phyloP scores from a whole-genome alignment of 2,113 vertebrate species.

The Syrmaticus mikado region DNA sequence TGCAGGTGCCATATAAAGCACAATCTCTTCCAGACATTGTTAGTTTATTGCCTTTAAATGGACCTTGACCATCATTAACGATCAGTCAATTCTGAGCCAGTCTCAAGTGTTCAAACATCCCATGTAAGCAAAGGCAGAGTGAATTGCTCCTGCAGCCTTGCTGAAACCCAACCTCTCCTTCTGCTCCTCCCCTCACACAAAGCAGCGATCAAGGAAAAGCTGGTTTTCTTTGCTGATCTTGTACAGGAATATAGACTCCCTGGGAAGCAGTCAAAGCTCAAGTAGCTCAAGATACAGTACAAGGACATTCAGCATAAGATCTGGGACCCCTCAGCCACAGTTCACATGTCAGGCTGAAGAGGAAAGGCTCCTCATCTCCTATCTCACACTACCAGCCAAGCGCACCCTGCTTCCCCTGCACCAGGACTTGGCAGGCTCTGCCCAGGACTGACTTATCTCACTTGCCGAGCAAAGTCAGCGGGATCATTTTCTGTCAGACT shows the following conservation, averaged over 20 bases:
- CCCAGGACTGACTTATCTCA: background rate
- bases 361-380: background rate
- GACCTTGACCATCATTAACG: conserved; percentile 1
- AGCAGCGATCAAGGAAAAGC: background rate
- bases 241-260: background rate
- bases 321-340: background rate
- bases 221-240: background rate
- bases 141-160: background rate
- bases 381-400: background rate
- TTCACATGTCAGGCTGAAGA: background rate
- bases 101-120: background rate
- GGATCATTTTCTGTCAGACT: background rate
- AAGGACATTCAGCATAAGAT: too few species aligned
- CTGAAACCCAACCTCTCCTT: background rate
- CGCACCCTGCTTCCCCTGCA: background rate
- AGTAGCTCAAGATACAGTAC: background rate
- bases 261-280: background rate
- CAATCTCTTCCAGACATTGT: background rate
- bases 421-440: background rate
- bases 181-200: background rate
- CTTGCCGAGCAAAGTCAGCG: background rate
- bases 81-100: background rate
- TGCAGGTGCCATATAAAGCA: background rate
- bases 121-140: background rate
- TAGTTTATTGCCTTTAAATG: conserved; percentile 25